Percentiles rank a stretch among this genome's conserved stretches.
These are phyloP conservation scores for Vollenhovia emeryi DNA, from an alignment of 1,140 invertebrate genomes.

Conservation along the genomic window DNA sequence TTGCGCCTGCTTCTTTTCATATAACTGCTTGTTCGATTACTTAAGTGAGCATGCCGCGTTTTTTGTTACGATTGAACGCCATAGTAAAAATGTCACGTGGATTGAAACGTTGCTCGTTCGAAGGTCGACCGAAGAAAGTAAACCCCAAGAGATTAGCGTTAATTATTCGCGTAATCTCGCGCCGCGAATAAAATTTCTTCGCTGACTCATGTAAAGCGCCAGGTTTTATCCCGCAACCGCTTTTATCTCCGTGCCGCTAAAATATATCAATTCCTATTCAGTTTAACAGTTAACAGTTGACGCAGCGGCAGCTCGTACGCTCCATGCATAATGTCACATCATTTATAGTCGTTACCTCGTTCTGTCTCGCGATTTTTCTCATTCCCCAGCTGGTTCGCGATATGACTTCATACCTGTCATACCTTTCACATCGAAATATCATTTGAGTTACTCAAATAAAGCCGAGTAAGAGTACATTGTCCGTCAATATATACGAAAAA, in stretches of 20 bases:
- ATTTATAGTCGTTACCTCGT: constrained; percentile 55
- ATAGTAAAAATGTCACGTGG: not conserved
- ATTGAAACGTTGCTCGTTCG: constrained; percentile 3
- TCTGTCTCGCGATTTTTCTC: constrained; percentile 53
- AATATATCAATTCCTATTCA: constrained; percentile 11
- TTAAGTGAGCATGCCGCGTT: not conserved
- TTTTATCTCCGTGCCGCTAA: not conserved
- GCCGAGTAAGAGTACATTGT: not conserved
- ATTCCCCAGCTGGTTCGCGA: constrained; percentile 5
- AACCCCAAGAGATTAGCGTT: not conserved
- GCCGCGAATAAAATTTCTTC: not conserved
- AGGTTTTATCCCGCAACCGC: not conserved
- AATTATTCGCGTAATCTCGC: not conserved
- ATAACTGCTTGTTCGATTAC: not conserved
- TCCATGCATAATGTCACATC: constrained; percentile 27
- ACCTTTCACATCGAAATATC: constrained; percentile 56
- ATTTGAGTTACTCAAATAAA: constrained; percentile 37
- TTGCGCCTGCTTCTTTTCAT: not conserved
- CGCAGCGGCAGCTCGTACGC: not conserved
- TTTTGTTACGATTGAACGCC: not conserved
- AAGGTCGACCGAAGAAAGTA: not conserved
- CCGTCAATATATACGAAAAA: not conserved
- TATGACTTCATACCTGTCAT: constrained; percentile 54
- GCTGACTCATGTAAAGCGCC: not conserved
- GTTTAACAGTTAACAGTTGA: not conserved